Evolutionary conservation across 2,888 invertebrate species (phyloP).

Genomic region (Oegoconia quadripuncta): DNA sequence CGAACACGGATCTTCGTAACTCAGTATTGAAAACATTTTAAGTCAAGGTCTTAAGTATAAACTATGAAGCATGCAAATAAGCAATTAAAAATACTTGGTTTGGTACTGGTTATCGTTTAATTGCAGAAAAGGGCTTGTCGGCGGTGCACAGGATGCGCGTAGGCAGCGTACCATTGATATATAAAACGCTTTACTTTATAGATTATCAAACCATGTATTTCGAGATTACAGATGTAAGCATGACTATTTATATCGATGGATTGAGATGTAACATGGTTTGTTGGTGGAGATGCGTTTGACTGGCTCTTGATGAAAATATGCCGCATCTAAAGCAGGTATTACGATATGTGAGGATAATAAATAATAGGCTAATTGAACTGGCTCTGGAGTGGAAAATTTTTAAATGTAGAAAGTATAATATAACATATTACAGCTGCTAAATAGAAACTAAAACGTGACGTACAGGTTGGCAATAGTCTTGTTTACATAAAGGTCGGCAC

Average conservation of each 20-base stretch:
- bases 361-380: no score
- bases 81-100: slow-evolving; percentile 6
- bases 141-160: slow-evolving; percentile 28
- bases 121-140: slow-evolving; percentile 34
- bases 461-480: no score
- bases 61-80: slow-evolving; percentile 47
- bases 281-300: slow-evolving; percentile 27
- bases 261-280: slow-evolving; percentile 40
- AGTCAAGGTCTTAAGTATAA: slow-evolving; percentile 14
- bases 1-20: no score
- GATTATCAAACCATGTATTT: slow-evolving; percentile 48
- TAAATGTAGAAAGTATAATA: no score
- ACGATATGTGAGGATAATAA: no score
- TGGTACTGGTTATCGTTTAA: slow-evolving; percentile 31
- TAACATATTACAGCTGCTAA: no score
- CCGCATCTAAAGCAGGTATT: background rate
- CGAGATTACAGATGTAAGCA: slow-evolving; percentile 42
- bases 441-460: no score
- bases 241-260: slow-evolving; percentile 38
- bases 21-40: background rate
- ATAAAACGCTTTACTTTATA: slow-evolving; percentile 50
- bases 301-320: slow-evolving; percentile 34
- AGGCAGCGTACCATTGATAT: slow-evolving; percentile 37
- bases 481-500: no score
- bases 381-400: no score